Evolutionary conservation across 2,797 vertebrate species (phyloP).

Genomic region (Coregonus suidteri): DNA sequence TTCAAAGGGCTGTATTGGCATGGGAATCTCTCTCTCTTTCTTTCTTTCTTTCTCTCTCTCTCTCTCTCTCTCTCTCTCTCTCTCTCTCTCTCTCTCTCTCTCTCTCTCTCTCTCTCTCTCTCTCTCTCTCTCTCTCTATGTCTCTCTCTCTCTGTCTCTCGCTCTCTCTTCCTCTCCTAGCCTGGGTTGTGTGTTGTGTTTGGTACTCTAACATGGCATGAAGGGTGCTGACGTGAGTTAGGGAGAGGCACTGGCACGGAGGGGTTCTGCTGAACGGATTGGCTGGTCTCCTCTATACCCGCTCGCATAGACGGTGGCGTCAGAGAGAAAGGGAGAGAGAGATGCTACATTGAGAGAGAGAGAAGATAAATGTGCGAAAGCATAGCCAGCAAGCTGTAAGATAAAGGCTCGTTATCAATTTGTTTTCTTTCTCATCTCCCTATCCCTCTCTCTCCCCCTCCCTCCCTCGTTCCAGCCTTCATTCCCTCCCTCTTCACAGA

Average conservation of each 20-base stretch:
- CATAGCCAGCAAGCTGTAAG: constrained; percentile 24
- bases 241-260: constrained; percentile 33
- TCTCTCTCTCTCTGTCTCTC: background rate
- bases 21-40: background rate
- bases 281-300: constrained; percentile 51
- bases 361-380: background rate
- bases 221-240: constrained; percentile 49
- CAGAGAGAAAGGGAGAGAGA: background rate
- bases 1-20: no score
- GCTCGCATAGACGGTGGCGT: background rate
- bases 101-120: background rate
- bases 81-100: no score
- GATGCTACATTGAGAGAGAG: background rate
- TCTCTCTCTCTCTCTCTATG: background rate
- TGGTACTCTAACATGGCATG: constrained; percentile 26
- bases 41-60: background rate
- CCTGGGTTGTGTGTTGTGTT: background rate
- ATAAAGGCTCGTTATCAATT: constrained; percentile 20
- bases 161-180: background rate
- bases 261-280: constrained; percentile 42
- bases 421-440: background rate
- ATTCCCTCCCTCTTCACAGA: background rate
- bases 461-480: background rate
- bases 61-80: no score
- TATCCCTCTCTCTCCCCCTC: background rate